Percentiles rank a stretch among this genome's conserved stretches.
phyloP scores from a whole-genome alignment of 1,140 invertebrate species.

The Atta colombica region DNA sequence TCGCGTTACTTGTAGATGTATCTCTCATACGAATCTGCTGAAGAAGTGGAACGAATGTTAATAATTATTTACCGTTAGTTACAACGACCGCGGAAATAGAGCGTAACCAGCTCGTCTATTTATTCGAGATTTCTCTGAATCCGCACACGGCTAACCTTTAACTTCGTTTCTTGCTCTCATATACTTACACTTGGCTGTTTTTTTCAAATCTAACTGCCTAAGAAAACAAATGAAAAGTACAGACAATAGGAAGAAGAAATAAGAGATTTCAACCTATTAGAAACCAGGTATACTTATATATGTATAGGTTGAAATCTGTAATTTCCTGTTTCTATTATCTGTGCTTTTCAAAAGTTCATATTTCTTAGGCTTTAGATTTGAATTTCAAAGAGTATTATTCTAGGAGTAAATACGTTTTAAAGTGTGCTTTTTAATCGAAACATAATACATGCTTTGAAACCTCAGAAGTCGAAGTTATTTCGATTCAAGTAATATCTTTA shows the following conservation, averaged over 20 bases:
- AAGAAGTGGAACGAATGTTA: conserved; percentile 47
- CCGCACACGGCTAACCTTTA: conserved; percentile 9
- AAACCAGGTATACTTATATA: too few relatives aligned
- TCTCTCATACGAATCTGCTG: neutral
- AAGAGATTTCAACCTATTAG: too few relatives aligned
- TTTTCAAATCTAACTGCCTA: neutral
- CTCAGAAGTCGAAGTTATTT: neutral
- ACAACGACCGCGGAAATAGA: conserved; percentile 48
- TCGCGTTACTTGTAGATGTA: neutral
- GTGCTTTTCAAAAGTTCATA: too few relatives aligned
- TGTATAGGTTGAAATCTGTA: too few relatives aligned
- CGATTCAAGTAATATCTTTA: neutral
- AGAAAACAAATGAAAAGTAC: too few relatives aligned
- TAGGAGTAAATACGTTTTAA: neutral
- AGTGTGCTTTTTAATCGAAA: neutral
- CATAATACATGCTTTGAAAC: neutral
- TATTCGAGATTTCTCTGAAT: conserved; percentile 47
- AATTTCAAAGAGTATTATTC: too few relatives aligned
- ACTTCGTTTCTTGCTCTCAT: neutral
- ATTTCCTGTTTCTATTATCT: too few relatives aligned
- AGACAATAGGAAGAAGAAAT: too few relatives aligned
- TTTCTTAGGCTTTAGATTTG: too few relatives aligned
- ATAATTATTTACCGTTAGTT: conserved; percentile 33
- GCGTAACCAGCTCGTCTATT: conserved; percentile 36
- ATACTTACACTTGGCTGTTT: neutral